Evolutionary conservation across 2,888 invertebrate species (phyloP), one percentile per base, ranked within the genome.

Genomic region (Cerceris rybyensis): DNA sequence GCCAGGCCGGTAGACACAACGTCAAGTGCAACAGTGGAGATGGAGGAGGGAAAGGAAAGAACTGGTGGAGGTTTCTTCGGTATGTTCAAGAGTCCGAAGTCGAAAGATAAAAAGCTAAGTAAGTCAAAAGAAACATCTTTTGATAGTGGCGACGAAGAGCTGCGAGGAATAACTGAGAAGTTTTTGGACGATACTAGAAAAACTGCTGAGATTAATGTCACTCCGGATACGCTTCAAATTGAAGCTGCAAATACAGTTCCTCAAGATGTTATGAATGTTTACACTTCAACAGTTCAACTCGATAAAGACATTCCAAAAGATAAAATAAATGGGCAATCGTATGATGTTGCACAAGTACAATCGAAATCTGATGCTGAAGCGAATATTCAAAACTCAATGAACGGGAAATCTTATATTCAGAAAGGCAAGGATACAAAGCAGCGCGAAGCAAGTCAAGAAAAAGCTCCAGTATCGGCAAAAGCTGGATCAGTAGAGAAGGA

Each of bases 21-120:
- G 5, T 13, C 39, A 0, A 4, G 7, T 7, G 11, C 50, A 6
- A 46, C 55, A 4, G 77, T 72, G 2, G 13, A 50, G 2, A 52
- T 11, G 88, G 87, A 86, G 57, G 78, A 82, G 4, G 61, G 71
- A 4, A 88, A 86, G n/a, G 87, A 87, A 0, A 86, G 83, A 83
- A 2, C 28, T 28, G 65, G 86, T 5, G 75, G 85, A 8, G 84
- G 88, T 8, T 89, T 91, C 77, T 90, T 91, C 49, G 90, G 90
- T 6, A 91, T 90, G 2, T 91, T 92, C 61, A 91, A 86, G 67
- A 91, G 91, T 64, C 91, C 91, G 0, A 91, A 89, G 55, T 81
- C 86, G 11, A 89, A 83, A 46, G 90, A 91, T 0, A 89, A 88
- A 61, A 90, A 90, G 9, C 74, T 85, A 55, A 86, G 84, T 68